phyloP scores from a whole-genome alignment of 2,797 vertebrate species.

The Eulemur mongoz region DNA sequence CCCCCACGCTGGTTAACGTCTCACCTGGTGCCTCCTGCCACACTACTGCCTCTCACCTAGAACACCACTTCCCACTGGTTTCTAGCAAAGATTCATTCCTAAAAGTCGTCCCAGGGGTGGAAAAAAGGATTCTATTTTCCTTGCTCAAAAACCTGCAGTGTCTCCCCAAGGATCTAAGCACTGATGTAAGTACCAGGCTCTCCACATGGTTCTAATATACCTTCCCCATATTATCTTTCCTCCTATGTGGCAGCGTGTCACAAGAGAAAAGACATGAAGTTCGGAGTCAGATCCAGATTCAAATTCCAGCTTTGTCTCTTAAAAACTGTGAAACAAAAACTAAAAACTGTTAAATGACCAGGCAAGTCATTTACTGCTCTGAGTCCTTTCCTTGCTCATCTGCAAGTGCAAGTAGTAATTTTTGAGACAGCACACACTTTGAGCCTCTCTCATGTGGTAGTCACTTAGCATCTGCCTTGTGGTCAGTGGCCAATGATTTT shows the following conservation, averaged over 20 bases:
- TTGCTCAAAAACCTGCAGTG: background rate
- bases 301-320: conserved; percentile 2
- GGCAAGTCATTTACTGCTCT: background rate
- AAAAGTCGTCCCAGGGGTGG: background rate
- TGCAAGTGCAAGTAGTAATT: background rate
- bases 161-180: background rate
- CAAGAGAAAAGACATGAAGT: background rate
- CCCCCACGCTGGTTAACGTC: background rate
- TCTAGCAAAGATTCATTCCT: background rate
- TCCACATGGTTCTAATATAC: background rate
- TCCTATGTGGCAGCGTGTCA: background rate
- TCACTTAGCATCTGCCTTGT: background rate
- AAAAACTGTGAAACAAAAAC: background rate
- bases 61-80: background rate
- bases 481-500: background rate
- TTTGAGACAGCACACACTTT: background rate
- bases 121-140: background rate
- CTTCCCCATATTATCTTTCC: background rate
- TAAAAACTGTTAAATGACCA: background rate
- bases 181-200: background rate
- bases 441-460: background rate
- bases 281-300: background rate
- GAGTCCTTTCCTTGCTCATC: background rate
- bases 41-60: background rate
- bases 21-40: background rate